Evolutionary conservation across 2,113 vertebrate species (phyloP).

Genomic region (Salminus brasiliensis): DNA sequence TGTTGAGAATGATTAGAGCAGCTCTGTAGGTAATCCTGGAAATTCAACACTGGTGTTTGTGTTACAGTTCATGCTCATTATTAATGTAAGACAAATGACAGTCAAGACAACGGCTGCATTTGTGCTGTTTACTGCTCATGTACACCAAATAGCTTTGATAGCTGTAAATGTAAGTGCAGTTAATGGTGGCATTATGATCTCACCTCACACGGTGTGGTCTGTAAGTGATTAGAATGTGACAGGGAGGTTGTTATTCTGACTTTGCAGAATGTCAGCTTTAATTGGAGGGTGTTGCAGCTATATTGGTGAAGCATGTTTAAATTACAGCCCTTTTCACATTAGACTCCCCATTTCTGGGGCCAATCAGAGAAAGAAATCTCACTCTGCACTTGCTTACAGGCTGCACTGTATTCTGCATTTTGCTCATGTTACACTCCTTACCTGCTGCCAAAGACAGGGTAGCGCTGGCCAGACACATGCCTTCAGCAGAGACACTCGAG

Average conservation of each 20-base stretch:
- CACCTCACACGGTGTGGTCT: no score
- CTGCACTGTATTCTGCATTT: background rate
- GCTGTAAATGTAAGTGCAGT: background rate
- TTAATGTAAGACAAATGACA: background rate
- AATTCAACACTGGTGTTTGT: no score
- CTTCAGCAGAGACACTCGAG: conserved; percentile 61
- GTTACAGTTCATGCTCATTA: no score
- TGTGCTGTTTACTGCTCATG: background rate
- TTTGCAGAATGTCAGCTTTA: background rate
- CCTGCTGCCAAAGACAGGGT: conserved; percentile 29
- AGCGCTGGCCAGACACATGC: conserved; percentile 46
- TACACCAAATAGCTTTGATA: background rate
- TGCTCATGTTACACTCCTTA: conserved; percentile 17
- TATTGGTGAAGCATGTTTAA: no score
- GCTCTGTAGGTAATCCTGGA: no score
- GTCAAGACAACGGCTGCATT: background rate
- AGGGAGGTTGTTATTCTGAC: background rate
- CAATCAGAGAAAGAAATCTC: background rate
- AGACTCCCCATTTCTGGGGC: background rate
- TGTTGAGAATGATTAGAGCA: no score
- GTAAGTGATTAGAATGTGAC: background rate
- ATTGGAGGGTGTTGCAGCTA: no score
- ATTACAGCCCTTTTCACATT: no score
- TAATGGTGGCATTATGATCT: background rate
- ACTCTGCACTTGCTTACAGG: background rate